Conservation (phyloP, 2,113 vertebrate species). For the Puma concolor region DNA sequence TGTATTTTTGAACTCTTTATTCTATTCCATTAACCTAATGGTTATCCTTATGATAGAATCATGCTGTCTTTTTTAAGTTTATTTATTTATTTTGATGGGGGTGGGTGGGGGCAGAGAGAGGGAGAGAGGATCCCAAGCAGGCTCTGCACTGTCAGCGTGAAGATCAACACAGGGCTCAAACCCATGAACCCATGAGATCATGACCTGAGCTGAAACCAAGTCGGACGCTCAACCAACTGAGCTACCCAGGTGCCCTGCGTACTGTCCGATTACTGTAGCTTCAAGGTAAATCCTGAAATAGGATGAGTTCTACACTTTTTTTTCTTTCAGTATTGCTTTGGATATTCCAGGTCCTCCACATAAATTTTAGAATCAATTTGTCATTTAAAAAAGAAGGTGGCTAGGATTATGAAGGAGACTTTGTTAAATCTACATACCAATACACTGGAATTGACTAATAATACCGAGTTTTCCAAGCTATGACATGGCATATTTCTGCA, state of each 20-base stretch:
- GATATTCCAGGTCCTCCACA: not conserved
- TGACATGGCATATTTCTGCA: not conserved
- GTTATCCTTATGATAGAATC: slow-evolving; percentile 1
- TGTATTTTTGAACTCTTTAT: not conserved
- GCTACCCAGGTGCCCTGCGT: too few relatives aligned
- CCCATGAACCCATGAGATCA: too few relatives aligned
- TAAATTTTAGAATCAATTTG: not conserved
- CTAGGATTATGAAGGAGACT: not conserved
- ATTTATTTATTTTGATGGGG: too few relatives aligned
- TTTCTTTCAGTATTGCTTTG: not conserved
- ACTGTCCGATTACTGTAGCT: not conserved
- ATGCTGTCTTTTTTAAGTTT: too few relatives aligned
- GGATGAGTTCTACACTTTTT: not conserved
- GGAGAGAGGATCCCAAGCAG: too few relatives aligned
- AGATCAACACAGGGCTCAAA: too few relatives aligned
- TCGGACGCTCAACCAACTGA: too few relatives aligned
- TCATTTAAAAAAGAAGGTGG: not conserved
- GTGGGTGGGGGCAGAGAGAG: too few relatives aligned
- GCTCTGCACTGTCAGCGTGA: too few relatives aligned
- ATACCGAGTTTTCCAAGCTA: not conserved
- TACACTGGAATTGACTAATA: not conserved
- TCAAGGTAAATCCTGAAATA: not conserved
- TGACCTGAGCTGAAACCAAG: too few relatives aligned
- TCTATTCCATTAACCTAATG: not conserved
- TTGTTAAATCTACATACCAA: not conserved